Percentiles rank a stretch among this genome's conserved stretches.
Conservation (phyloP, 2,888 invertebrate genomes). For the Ochropleura plecta region DNA sequence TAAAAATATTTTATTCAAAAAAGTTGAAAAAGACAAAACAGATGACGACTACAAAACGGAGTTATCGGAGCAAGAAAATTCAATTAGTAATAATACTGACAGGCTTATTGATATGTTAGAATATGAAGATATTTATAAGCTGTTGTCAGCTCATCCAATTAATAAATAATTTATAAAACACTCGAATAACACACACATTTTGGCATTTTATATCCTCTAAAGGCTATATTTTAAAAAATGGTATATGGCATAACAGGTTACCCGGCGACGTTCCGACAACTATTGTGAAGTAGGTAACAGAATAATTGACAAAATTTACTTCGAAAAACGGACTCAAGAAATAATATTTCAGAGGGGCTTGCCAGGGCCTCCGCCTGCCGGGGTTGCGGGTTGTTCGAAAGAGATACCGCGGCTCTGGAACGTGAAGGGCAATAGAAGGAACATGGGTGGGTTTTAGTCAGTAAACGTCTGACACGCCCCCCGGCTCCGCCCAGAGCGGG, state of each 20-base stretch:
- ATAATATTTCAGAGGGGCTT: too few relatives aligned
- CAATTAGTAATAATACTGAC: constrained; percentile 11
- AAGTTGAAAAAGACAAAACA: background rate
- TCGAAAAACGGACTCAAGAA: too few relatives aligned
- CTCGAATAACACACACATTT: background rate
- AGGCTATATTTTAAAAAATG: background rate
- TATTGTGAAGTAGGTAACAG: background rate
- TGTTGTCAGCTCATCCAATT: background rate
- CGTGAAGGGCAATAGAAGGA: too few relatives aligned
- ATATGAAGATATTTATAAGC: constrained; percentile 29
- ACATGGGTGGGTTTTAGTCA: too few relatives aligned
- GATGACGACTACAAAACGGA: constrained; percentile 17
- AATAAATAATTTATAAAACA: constrained; percentile 2
- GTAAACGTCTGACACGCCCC: too few relatives aligned
- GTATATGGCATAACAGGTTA: background rate
- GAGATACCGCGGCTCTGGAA: too few relatives aligned
- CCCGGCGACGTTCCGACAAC: background rate
- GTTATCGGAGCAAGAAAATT: background rate
- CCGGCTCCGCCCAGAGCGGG: too few relatives aligned
- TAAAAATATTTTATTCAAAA: background rate
- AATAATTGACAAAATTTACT: too few relatives aligned
- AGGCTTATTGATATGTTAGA: constrained; percentile 26
- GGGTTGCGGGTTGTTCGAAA: too few relatives aligned
- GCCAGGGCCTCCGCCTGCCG: too few relatives aligned
- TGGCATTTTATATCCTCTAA: too few relatives aligned